phyloP scores from a whole-genome alignment of 2,797 vertebrate genomes.

The Anomalospiza imberbis region DNA sequence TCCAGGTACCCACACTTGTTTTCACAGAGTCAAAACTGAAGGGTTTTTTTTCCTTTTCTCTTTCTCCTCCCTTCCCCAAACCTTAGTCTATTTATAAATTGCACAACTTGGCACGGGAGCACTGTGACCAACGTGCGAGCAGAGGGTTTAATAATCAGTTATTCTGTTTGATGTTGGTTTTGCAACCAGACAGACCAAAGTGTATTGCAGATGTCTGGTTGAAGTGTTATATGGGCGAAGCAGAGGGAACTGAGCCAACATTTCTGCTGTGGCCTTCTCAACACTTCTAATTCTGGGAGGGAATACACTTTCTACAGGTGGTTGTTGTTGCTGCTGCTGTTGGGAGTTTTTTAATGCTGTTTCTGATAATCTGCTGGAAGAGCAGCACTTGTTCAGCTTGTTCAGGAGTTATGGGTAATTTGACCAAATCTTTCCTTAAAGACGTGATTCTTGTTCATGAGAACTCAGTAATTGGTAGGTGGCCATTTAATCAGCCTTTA shows the following conservation, averaged over 20 bases:
- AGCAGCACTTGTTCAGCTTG: background rate
- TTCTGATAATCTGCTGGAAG: background rate
- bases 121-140: background rate
- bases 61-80: background rate
- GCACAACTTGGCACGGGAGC: background rate
- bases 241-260: background rate
- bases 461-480: background rate
- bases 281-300: background rate
- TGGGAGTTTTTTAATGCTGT: background rate
- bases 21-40: background rate
- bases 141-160: conserved; percentile 20
- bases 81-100: background rate
- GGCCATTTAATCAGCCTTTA: background rate
- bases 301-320: background rate
- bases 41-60: background rate
- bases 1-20: conserved; percentile 47
- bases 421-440: background rate
- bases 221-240: background rate
- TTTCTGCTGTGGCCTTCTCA: background rate
- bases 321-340: background rate
- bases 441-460: background rate
- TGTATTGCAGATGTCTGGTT: conserved; percentile 27
- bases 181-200: background rate
- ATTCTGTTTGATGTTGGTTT: conserved; percentile 3
- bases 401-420: background rate